Conservation (phyloP, 2,888 invertebrate genomes). For the Dryadula phaetusa region DNA sequence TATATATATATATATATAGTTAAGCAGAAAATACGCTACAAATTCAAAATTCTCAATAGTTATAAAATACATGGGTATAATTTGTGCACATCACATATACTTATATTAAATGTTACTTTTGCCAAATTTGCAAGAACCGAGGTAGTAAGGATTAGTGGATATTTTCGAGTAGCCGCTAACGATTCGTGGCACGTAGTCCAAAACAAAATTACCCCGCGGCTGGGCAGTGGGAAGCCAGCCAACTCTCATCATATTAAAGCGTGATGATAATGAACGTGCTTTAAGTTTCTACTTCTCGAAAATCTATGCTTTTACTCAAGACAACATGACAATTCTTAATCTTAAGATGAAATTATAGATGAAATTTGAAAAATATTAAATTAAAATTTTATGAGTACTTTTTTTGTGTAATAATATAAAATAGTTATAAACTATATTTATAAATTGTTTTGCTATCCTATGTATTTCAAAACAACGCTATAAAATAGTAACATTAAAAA, state of each 20-base stretch:
- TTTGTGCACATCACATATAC: slow-evolving; percentile 12
- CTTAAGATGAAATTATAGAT: neutral
- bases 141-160: slow-evolving; percentile 50
- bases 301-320: slow-evolving; percentile 44
- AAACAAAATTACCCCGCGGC: slow-evolving; percentile 72
- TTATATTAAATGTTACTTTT: slow-evolving; percentile 27
- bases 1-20: no score
- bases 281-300: slow-evolving; percentile 59
- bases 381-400: neutral
- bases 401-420: no score
- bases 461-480: no score
- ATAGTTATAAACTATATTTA: no score
- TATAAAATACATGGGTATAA: neutral
- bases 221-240: slow-evolving; percentile 71
- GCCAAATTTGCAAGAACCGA: slow-evolving; percentile 35
- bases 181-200: slow-evolving; percentile 72
- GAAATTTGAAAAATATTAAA: neutral
- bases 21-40: no score
- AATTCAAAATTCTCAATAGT: neutral
- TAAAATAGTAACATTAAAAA: no score
- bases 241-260: slow-evolving; percentile 78
- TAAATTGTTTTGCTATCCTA: no score
- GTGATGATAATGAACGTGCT: slow-evolving; percentile 73
- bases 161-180: slow-evolving; percentile 56
- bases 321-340: slow-evolving; percentile 11